Evolutionary conservation across 2,113 vertebrate genomes (phyloP).

Genomic region (Halcyon senegalensis): DNA sequence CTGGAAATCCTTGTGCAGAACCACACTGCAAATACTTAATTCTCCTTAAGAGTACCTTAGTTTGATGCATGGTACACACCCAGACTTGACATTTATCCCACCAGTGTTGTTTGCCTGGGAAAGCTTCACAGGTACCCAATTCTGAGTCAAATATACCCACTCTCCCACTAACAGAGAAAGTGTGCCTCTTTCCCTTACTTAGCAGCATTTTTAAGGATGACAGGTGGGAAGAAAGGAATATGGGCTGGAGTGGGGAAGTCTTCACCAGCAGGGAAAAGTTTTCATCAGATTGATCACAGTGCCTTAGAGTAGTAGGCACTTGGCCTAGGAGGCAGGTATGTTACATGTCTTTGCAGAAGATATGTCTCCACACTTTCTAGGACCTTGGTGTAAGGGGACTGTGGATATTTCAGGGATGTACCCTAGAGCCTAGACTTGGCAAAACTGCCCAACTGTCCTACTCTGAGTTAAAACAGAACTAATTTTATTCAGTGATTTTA

Average conservation of each 20-base stretch:
- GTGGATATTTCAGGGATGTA: too few relatives aligned
- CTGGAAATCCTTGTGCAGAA: neutral
- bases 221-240: neutral
- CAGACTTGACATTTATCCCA: neutral
- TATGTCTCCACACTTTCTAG: neutral
- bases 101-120: neutral
- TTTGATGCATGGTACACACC: neutral
- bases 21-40: neutral
- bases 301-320: too few relatives aligned
- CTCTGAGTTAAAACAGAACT: too few relatives aligned
- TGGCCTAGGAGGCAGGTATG: neutral
- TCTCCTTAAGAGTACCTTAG: neutral
- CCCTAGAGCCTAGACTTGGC: neutral
- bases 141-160: neutral
- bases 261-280: neutral
- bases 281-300: neutral
- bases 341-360: neutral
- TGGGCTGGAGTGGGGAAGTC: neutral
- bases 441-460: neutral
- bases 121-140: neutral
- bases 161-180: neutral
- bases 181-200: neutral
- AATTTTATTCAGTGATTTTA: too few relatives aligned
- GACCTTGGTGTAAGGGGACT: neutral
- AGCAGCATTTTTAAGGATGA: neutral